Conservation (phyloP, 2,797 vertebrate genomes). For the Adelosebastes latens region DNA sequence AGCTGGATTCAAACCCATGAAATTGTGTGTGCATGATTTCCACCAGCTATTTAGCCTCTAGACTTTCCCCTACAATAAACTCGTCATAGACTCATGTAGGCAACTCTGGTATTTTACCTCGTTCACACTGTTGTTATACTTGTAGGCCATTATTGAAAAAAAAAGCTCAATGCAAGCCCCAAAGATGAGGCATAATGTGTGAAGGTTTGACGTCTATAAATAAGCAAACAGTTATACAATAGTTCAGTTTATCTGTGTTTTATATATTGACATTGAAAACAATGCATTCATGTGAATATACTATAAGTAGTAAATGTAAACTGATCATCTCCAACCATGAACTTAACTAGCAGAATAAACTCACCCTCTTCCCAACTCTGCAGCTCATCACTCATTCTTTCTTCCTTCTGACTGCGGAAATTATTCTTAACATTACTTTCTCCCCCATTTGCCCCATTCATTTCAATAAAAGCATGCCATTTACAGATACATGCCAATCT, state of each 20-base stretch:
- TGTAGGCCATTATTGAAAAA: not conserved
- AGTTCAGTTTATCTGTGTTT: slow-evolving; percentile 22
- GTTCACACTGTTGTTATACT: not conserved
- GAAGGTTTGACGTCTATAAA: slow-evolving; percentile 53
- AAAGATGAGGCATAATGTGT: slow-evolving; percentile 15
- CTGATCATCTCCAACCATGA: slow-evolving; percentile 42
- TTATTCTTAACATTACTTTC: slow-evolving; percentile 69
- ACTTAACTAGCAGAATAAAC: slow-evolving; percentile 43
- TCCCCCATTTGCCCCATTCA: slow-evolving; percentile 62
- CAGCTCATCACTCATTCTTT: slow-evolving; percentile 30
- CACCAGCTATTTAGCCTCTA: not conserved
- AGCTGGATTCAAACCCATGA: not conserved
- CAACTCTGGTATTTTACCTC: not conserved
- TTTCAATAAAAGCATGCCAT: slow-evolving; percentile 77
- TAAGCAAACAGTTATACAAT: slow-evolving; percentile 34
- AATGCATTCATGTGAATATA: slow-evolving; percentile 26
- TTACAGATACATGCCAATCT: slow-evolving; percentile 69
- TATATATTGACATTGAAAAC: not conserved
- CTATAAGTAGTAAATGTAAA: slow-evolving; percentile 40
- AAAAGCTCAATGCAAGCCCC: slow-evolving; percentile 8
- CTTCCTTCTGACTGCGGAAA: slow-evolving; percentile 40
- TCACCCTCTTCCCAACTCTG: slow-evolving; percentile 1
- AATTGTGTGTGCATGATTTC: not conserved
- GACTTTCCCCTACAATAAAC: not conserved
- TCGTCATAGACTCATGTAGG: not conserved